A percentile compares a stretch with the other conserved stretches of the same genome.
phyloP scores from a whole-genome alignment of 2,113 vertebrate genomes.

The Cettia cetti region DNA sequence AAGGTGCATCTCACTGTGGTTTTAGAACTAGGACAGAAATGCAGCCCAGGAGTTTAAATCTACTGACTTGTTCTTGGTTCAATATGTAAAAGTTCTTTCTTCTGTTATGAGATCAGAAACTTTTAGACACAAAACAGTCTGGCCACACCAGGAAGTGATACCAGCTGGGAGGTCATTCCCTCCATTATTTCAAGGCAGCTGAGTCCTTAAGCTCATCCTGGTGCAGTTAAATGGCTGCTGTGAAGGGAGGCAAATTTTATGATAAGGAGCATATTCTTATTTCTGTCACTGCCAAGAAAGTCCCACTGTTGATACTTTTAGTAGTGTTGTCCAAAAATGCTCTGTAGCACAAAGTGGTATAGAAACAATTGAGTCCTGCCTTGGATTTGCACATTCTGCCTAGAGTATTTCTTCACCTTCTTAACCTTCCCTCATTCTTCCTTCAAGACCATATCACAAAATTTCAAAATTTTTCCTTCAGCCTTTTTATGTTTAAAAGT shows the following conservation, averaged over 20 bases:
- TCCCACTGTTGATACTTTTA: background rate
- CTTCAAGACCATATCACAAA: background rate
- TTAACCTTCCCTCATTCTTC: background rate
- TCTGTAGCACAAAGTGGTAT: background rate
- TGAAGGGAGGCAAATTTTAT: background rate
- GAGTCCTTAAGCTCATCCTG: background rate
- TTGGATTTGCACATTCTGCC: background rate
- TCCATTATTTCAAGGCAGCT: background rate
- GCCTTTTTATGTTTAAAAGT: background rate
- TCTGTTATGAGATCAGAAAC: background rate
- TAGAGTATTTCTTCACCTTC: background rate
- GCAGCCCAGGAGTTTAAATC: background rate
- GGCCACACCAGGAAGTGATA: background rate
- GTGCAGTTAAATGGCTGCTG: background rate
- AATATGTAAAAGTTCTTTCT: background rate
- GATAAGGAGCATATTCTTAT: background rate
- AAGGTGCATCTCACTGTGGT: background rate
- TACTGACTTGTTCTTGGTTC: background rate
- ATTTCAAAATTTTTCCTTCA: background rate
- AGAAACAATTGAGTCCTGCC: background rate
- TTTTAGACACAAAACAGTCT: background rate
- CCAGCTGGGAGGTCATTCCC: background rate
- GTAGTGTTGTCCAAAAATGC: accelerated
- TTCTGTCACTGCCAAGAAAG: background rate
- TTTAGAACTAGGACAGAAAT: background rate